phyloP scores from a whole-genome alignment of 2,113 vertebrate genomes.

The Dolichallabes microphthalmus region DNA sequence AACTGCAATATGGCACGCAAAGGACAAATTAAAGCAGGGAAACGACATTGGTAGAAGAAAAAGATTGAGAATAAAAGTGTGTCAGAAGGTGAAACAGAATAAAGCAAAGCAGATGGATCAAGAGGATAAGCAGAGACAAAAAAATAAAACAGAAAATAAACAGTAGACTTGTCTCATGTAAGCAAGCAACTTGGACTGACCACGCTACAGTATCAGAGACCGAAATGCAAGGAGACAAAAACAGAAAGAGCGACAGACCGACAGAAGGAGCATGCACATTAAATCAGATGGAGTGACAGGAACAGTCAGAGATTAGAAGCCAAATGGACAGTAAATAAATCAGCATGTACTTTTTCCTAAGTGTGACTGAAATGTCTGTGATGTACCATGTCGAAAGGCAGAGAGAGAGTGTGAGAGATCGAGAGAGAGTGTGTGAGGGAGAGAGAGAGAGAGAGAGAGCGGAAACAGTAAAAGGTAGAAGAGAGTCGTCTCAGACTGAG shows the following conservation, averaged over 20 bases:
- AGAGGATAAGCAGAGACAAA: constrained; percentile 2
- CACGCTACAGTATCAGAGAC: background rate
- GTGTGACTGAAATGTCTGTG: constrained; percentile 67
- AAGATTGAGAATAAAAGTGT: constrained; percentile 15
- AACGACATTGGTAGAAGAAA: constrained; percentile 27
- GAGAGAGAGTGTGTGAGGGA: background rate
- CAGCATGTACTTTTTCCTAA: constrained; percentile 55
- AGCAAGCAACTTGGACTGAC: background rate
- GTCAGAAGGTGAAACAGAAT: constrained; percentile 15
- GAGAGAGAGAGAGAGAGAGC: background rate
- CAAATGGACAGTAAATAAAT: constrained; percentile 64
- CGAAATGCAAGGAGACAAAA: background rate
- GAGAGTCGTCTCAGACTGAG: background rate
- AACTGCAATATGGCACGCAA: constrained; percentile 14
- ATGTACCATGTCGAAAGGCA: constrained; percentile 33
- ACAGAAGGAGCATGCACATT: constrained; percentile 39
- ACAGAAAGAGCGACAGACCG: constrained; percentile 5
- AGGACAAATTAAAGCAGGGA: constrained; percentile 23
- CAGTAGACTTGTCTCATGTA: background rate
- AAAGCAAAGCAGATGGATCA: background rate
- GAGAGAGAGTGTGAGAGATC: background rate
- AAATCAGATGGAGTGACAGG: constrained; percentile 55
- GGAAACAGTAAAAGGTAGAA: background rate
- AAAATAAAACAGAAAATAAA: background rate
- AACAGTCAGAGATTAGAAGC: constrained; percentile 59